Evolutionary conservation across 2,797 vertebrate species (phyloP).

Genomic region (Thalassophryne amazonica): DNA sequence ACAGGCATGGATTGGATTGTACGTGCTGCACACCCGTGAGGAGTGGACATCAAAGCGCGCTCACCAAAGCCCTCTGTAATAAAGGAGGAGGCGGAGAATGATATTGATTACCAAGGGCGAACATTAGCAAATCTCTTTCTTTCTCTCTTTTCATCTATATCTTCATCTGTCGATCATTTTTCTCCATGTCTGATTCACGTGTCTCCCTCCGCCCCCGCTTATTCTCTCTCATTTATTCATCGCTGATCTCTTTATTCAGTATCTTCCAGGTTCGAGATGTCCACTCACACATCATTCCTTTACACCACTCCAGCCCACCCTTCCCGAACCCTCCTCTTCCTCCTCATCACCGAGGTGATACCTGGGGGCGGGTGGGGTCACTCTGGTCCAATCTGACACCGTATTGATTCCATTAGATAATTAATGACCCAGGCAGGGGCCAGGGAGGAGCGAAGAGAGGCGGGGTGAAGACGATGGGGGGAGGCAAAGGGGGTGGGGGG

Average conservation of each 20-base stretch:
- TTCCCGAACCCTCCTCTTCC: slow-evolving; percentile 49
- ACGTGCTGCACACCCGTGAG: slow-evolving; percentile 39
- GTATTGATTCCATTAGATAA: slow-evolving; percentile 85
- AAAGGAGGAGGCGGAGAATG: slow-evolving; percentile 66
- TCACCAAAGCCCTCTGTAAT: slow-evolving; percentile 63
- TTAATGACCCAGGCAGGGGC: slow-evolving; percentile 78
- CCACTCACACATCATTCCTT: slow-evolving; percentile 42
- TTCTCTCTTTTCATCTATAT: slow-evolving; percentile 44
- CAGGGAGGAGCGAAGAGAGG: slow-evolving; percentile 55
- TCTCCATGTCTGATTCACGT: slow-evolving; percentile 31
- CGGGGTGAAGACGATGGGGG: slow-evolving; percentile 31
- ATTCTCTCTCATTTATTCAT: slow-evolving; percentile 66
- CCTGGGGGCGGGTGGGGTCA: slow-evolving; percentile 75
- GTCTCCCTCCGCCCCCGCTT: slow-evolving; percentile 28
- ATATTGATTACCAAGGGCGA: slow-evolving; percentile 69
- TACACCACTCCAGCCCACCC: slow-evolving; percentile 29
- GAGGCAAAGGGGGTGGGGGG: slow-evolving; percentile 11
- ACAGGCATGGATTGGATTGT: slow-evolving; percentile 58
- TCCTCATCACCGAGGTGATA: slow-evolving; percentile 64
- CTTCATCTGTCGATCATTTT: slow-evolving; percentile 58
- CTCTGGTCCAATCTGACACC: slow-evolving; percentile 77
- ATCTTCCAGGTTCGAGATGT: slow-evolving; percentile 55
- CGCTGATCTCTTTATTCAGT: slow-evolving; percentile 61
- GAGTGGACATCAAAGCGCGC: slow-evolving; percentile 65
- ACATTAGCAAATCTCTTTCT: slow-evolving; percentile 72